Base-by-base conservation (phyloP, 2,113 vertebrate genomes). In the Egretta garzetta region DNA sequence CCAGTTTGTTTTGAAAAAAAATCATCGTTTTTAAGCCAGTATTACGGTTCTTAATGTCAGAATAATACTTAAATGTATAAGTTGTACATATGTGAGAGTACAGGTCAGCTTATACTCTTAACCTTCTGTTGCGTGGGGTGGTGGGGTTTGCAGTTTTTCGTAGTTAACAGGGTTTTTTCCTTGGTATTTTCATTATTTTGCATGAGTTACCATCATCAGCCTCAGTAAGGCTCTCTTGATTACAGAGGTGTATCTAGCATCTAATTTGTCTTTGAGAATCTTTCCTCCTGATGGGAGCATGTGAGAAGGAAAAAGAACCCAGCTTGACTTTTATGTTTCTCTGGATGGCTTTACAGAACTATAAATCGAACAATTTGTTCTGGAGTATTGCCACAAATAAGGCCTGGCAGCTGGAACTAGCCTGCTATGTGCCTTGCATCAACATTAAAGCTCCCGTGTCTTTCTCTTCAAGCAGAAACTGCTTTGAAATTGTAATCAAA, bases 341-440 rank as follows among this genome's bases (percentile, higher is more conserved):
- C 67, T 0, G n/a, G 53, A 12, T 82, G 66, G 26, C 77, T 93
- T 95, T 91, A 43, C 2, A 5, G 77, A 80, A 12, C 91, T 58
- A 22, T 83, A 80, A 90, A 3, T 85, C 0, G 26, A 91, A 81
- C 66, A 27, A 35, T 87, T 91, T 96, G 79, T 94, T 94, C 70
- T 93, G 94, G 66, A 87, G 37, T 26, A 23, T 73, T 92, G 80
- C 80, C 67, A 63, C 91, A 94, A 94, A 80, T 62, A 89, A 94
- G 63, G 75, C 32, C 86, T 91, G 94, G 91, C 80, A 93, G 80
- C 84, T 95, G 84, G 66, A 95, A 70, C 86, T 60, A 56, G 45
- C 49, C 80, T 93, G 58, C 45, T 82, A 15, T 90, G 86, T 58
- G 81, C 28, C 11, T 70, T 77, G 86, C 53, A 71, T 73, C 77